Evolutionary conservation across 2,888 invertebrate genomes (phyloP), one percentile per base, ranked within the genome.

Genomic region (Eupeodes luniger): DNA sequence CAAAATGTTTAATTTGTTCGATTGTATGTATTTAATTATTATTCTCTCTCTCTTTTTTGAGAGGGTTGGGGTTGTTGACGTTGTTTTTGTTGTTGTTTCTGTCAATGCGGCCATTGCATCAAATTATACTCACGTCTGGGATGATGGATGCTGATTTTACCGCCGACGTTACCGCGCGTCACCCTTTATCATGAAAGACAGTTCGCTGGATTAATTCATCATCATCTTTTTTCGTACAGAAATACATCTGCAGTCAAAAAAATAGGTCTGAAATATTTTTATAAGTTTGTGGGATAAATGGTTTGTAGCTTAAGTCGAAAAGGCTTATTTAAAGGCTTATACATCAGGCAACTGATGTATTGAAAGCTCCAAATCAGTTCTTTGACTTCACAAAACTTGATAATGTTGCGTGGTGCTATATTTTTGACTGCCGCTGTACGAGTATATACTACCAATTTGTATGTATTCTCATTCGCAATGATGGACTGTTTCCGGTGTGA

Each of bases 21-120:
- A 83, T 83, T 83, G 76, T 83, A 70, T 75, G 70, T 79, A 82
- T 79, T 83, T 87, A 72, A 40, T 40, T 72, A 59, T 64, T 62
- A 59, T 49, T 27, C 16, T 59, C 47, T 40, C n/a, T 7, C 57
- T 57, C 59, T 72, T 57, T 19, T 10, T 27, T 27, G 27, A 3
- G 27, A 27, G 70, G 51, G n/a, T 14, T 16, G 34, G 34, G 12
- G 59, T 27, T 59, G 34, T 34, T 55, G 27, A 27, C 27, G 27
- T 27, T 27, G 27, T 27, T 27, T 27, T 27, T 27, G 27, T 2
- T 55, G 55, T 10, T 55, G 55, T 19, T 57, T 16, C 14, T 36
- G 16, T n/a, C 49, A 27, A 44, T 27, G 59, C 59, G 76, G 16
- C 27, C 49, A 16, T 55, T 44, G 59, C 59, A 81, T 19, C 19